These are phyloP conservation scores for Catostylus mosaicus DNA, from an alignment of 30 jellyfish, hydroid and myxozoan genomes.

Conservation along the genomic window DNA sequence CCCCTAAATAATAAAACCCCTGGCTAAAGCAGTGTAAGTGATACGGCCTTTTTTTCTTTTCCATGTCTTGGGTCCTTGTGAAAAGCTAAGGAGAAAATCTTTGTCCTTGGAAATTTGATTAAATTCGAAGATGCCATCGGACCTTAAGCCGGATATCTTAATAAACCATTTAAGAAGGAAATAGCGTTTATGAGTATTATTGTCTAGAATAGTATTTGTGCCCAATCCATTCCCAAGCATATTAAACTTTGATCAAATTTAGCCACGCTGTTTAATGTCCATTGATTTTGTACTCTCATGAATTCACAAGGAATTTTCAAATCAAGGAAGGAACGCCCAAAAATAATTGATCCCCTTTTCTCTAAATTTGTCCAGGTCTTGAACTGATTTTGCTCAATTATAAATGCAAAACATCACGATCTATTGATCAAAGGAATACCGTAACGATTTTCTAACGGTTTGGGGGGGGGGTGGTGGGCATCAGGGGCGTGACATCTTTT, in stretches of 20 bases:
- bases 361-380: background rate
- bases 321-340: background rate
- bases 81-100: background rate
- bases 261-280: background rate
- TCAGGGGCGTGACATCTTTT: too few relatives aligned
- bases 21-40: too few relatives aligned
- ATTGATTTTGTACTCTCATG: background rate
- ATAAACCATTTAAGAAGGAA: slow-evolving; percentile 63
- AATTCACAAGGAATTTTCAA: background rate
- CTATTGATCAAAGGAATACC: too few relatives aligned
- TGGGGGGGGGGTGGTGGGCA: too few relatives aligned
- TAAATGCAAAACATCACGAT: too few relatives aligned
- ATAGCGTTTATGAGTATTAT: slow-evolving; percentile 51
- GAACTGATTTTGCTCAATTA: too few relatives aligned
- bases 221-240: slow-evolving; percentile 32
- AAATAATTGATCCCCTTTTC: background rate
- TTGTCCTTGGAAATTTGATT: slow-evolving; percentile 20
- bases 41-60: too few relatives aligned
- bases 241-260: slow-evolving; percentile 20
- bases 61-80: background rate
- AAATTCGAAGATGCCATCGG: slow-evolving; percentile 33
- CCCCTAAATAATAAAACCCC: too few relatives aligned
- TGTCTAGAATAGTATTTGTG: slow-evolving; percentile 28
- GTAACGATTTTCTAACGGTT: too few relatives aligned
- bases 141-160: slow-evolving; percentile 61